A percentile compares a stretch with the other conserved stretches of the same genome.
Conservation (phyloP, 2,113 vertebrate species). For the human region DNA sequence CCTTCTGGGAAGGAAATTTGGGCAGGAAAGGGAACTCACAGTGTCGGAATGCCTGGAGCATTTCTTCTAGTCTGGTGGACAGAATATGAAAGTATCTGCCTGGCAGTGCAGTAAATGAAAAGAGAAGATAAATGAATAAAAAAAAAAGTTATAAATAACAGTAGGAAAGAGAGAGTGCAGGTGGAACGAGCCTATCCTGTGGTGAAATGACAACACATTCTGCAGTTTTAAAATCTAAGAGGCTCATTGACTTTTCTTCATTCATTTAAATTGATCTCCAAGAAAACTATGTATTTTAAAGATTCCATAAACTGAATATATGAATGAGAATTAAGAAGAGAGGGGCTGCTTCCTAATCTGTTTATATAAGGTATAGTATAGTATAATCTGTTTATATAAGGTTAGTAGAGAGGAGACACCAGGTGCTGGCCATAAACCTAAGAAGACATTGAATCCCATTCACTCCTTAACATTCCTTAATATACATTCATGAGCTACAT, state of each 20-base stretch:
- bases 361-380: not conserved
- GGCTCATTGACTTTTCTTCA: not conserved
- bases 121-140: not conserved
- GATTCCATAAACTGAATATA: not conserved
- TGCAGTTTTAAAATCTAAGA: not conserved
- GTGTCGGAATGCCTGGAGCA: not conserved
- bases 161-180: not conserved
- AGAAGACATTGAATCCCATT: not conserved
- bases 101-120: not conserved
- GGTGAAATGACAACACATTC: not conserved
- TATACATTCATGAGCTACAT: not conserved
- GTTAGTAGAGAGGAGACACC: not conserved
- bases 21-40: not conserved
- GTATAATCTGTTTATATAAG: not conserved
- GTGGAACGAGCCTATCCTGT: fast-evolving
- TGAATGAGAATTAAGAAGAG: not conserved
- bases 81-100: not conserved
- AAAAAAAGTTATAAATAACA: not conserved
- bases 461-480: not conserved
- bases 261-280: not conserved
- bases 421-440: not conserved
- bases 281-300: not conserved
- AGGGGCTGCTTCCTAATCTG: not conserved
- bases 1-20: slow-evolving; percentile 1
- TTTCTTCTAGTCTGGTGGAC: slow-evolving; percentile 18